Conservation (phyloP, 2,888 invertebrate species). For the Minunthozetes semirufus region DNA sequence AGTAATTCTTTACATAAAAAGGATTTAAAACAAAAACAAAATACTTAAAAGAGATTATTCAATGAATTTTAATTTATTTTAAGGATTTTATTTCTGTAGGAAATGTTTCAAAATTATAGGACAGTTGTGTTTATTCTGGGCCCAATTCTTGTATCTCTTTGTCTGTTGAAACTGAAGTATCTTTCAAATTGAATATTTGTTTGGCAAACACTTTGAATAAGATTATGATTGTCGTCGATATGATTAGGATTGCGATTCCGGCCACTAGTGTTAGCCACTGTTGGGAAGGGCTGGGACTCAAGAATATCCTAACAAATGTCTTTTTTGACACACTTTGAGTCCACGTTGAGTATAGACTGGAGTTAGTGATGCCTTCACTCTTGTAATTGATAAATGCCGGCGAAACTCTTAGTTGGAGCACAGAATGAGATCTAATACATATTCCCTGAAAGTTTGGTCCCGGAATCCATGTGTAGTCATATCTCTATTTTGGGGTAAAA, state of each 20-base stretch:
- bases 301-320: constrained; percentile 68
- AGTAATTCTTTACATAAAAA: too few relatives aligned
- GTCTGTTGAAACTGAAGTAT: neutral
- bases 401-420: constrained; percentile 35
- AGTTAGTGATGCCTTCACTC: constrained; percentile 43
- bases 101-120: too few relatives aligned
- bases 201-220: neutral
- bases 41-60: too few relatives aligned
- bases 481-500: constrained; percentile 37
- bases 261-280: constrained; percentile 38
- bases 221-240: neutral
- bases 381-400: constrained; percentile 53
- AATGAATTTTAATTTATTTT: too few relatives aligned
- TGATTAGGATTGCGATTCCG: constrained; percentile 35
- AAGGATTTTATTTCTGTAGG: too few relatives aligned
- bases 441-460: constrained; percentile 38
- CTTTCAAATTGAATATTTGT: neutral
- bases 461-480: constrained; percentile 43
- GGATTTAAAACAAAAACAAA: too few relatives aligned
- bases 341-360: constrained; percentile 75
- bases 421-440: constrained; percentile 40
- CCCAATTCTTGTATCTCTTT: too few relatives aligned
- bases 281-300: constrained; percentile 50
- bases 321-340: constrained; percentile 65
- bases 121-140: too few relatives aligned